Evolutionary conservation across 2,797 vertebrate genomes (phyloP).

Genomic region (Sciurus vulgaris): DNA sequence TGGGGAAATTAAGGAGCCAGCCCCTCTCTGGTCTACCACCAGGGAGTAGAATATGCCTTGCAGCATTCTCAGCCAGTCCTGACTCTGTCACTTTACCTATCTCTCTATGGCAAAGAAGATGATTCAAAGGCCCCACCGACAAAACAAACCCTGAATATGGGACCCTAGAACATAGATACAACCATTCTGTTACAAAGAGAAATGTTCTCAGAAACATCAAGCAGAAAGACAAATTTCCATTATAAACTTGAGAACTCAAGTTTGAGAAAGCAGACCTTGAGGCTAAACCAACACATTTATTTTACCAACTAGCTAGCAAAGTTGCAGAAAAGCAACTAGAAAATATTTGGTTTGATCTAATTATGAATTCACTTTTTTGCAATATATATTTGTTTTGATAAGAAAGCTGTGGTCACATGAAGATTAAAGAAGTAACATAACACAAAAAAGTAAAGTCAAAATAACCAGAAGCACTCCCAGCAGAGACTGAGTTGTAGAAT

Average conservation of each 20-base stretch:
- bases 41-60: background rate
- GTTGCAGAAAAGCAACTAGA: constrained; percentile 9
- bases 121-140: background rate
- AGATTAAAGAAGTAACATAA: background rate
- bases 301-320: background rate
- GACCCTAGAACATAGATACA: background rate
- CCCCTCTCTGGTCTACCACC: background rate
- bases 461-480: background rate
- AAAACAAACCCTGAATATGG: background rate
- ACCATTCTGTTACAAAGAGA: background rate
- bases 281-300: constrained; percentile 19
- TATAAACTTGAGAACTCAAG: constrained; percentile 1
- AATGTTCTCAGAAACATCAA: background rate
- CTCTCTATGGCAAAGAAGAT: background rate
- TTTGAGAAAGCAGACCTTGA: background rate
- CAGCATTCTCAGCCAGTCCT: background rate
- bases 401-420: background rate
- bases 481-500: background rate
- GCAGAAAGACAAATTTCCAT: background rate
- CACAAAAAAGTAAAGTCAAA: background rate
- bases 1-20: background rate
- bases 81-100: background rate
- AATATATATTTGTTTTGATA: background rate
- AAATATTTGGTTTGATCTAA: background rate
- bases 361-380: background rate